Evolutionary conservation across 2,113 vertebrate genomes (phyloP).

Genomic region (Triplophysa rosa): DNA sequence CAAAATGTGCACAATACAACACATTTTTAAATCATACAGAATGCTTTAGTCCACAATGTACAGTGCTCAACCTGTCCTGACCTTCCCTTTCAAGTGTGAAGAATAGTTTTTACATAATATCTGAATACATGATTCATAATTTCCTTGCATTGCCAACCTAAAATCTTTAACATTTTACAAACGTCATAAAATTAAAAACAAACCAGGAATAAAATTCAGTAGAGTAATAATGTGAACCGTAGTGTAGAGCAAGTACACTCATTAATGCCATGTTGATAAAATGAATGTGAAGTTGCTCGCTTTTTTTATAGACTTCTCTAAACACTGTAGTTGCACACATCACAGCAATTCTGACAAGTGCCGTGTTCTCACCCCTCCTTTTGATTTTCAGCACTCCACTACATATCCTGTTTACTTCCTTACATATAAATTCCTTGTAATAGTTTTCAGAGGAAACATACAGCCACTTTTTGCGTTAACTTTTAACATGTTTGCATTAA

Average conservation of each 20-base stretch:
- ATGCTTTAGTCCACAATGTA: no score
- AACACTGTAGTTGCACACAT: slow-evolving; percentile 9
- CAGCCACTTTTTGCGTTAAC: neutral
- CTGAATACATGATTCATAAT: no score
- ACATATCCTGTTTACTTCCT: neutral
- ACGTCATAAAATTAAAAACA: neutral
- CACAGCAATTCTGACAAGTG: neutral
- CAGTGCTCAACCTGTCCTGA: no score
- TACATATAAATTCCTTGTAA: slow-evolving; percentile 6
- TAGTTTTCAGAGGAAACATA: slow-evolving; percentile 1
- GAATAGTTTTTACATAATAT: no score
- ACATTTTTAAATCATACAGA: no score
- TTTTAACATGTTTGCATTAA: neutral
- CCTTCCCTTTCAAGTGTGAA: no score
- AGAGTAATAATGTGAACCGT: neutral
- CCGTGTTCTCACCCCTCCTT: neutral
- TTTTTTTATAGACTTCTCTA: slow-evolving; percentile 23
- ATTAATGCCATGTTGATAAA: neutral
- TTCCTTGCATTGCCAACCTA: no score
- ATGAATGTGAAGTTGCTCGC: neutral
- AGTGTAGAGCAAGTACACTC: neutral
- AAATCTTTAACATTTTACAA: no score
- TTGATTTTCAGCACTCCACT: neutral
- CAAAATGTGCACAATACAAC: no score
- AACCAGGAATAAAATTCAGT: neutral